Conservation (phyloP, 2,797 vertebrate species). For the Manis javanica region DNA sequence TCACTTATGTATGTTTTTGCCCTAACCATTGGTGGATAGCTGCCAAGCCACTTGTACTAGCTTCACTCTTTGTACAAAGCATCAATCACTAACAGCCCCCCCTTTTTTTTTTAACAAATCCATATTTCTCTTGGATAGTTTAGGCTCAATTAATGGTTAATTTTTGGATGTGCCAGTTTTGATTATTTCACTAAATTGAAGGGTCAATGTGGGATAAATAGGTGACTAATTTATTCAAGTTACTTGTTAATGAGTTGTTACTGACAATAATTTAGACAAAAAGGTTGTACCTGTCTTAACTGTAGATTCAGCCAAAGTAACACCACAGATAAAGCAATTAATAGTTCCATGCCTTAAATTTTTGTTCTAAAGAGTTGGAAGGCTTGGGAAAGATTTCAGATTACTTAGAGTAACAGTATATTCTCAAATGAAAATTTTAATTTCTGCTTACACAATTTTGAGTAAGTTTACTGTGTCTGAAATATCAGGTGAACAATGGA, state of each 20-base stretch:
- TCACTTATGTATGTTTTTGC: background rate
- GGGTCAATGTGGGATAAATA: slow-evolving; percentile 6
- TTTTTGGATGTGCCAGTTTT: slow-evolving; percentile 29
- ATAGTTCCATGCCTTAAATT: background rate
- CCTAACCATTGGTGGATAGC: background rate
- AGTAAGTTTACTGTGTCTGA: background rate
- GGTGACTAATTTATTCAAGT: slow-evolving; percentile 44
- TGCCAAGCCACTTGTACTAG: background rate
- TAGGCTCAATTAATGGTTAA: slow-evolving; percentile 23
- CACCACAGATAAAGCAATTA: background rate
- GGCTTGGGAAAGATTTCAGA: background rate
- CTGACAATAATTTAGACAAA: slow-evolving; percentile 48
- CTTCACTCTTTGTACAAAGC: background rate
- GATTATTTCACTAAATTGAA: slow-evolving; percentile 58
- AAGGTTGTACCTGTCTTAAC: background rate
- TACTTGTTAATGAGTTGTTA: slow-evolving; percentile 37
- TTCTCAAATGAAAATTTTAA: slow-evolving; percentile 35
- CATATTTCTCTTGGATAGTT: background rate
- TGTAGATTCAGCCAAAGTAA: slow-evolving; percentile 29
- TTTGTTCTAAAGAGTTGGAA: background rate
- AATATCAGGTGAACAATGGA: background rate
- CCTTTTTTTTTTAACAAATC: background rate
- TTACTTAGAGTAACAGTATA: background rate
- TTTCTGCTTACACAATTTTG: slow-evolving; percentile 8
- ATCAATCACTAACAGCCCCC: background rate